Conservation (phyloP, 1,140 invertebrate genomes). For the Drosophila pandora region DNA sequence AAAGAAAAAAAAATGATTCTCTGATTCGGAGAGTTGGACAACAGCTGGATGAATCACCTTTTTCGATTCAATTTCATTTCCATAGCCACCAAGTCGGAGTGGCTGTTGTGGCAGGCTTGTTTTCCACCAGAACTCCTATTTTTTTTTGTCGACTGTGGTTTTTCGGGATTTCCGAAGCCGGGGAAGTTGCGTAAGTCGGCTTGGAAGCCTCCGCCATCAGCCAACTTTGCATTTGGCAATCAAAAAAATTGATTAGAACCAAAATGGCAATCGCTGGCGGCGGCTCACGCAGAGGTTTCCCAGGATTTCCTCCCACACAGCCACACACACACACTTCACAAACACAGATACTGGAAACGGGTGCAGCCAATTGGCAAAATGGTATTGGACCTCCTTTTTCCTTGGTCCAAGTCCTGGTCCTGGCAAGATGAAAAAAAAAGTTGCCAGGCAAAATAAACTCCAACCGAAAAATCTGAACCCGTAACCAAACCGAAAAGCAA, state of each 20-base stretch:
- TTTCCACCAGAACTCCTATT: conserved; percentile 13
- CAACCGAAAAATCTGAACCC: conserved; percentile 35
- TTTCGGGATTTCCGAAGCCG: conserved; percentile 1
- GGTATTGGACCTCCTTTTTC: conserved; percentile 10
- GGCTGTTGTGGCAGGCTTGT: conserved; percentile 46
- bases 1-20: not conserved
- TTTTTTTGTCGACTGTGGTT: conserved; percentile 5
- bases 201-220: conserved; percentile 7
- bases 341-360: conserved; percentile 28
- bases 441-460: conserved; percentile 56
- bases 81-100: conserved; percentile 39
- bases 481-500: conserved; percentile 51
- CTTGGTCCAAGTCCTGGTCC: not conserved
- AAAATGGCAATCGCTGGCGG: conserved; percentile 55
- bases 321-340: conserved; percentile 1
- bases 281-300: conserved; percentile 36
- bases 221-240: conserved; percentile 63
- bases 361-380: conserved; percentile 76
- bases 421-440: conserved; percentile 14
- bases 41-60: conserved; percentile 16
- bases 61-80: conserved; percentile 40
- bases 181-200: conserved; percentile 31
- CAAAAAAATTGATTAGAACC: conserved; percentile 73
- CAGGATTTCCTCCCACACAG: conserved; percentile 50
- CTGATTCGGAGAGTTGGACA: not conserved